phyloP scores from a whole-genome alignment of 2,113 vertebrate species.

The Hucho hucho region DNA sequence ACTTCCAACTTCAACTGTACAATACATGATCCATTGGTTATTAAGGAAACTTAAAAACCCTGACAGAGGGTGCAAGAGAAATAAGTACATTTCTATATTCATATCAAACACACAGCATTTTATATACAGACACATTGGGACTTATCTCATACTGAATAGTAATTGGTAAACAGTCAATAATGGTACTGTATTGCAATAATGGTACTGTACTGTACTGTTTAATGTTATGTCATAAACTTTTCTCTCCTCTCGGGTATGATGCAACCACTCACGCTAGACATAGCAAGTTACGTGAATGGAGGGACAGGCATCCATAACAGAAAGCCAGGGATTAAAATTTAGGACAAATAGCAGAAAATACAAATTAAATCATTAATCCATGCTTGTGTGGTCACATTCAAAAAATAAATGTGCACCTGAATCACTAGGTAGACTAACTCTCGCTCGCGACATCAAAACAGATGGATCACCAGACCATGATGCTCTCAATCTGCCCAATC shows the following conservation, averaged over 20 bases:
- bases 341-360: slow-evolving; percentile 50
- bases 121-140: slow-evolving; percentile 60
- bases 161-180: neutral
- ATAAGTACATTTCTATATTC: slow-evolving; percentile 59
- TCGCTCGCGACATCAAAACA: slow-evolving; percentile 3
- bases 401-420: neutral
- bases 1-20: too few species aligned
- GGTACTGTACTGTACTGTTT: neutral
- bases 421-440: slow-evolving; percentile 6
- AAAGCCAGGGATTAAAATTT: slow-evolving; percentile 21
- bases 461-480: slow-evolving; percentile 12
- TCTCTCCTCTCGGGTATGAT: slow-evolving; percentile 12
- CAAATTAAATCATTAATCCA: slow-evolving; percentile 49
- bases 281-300: neutral
- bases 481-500: neutral
- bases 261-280: neutral
- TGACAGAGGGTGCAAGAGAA: slow-evolving; percentile 57
- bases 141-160: slow-evolving; percentile 56
- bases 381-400: slow-evolving; percentile 9
- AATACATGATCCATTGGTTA: slow-evolving; percentile 30
- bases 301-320: slow-evolving; percentile 11
- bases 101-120: slow-evolving; percentile 72
- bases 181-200: neutral
- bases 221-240: neutral
- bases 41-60: slow-evolving; percentile 53